Percentiles rank a stretch among this genome's conserved stretches.
These are phyloP conservation scores for Leptoclinus maculatus DNA, from an alignment of 2,797 vertebrate genomes.

Conservation along the genomic window DNA sequence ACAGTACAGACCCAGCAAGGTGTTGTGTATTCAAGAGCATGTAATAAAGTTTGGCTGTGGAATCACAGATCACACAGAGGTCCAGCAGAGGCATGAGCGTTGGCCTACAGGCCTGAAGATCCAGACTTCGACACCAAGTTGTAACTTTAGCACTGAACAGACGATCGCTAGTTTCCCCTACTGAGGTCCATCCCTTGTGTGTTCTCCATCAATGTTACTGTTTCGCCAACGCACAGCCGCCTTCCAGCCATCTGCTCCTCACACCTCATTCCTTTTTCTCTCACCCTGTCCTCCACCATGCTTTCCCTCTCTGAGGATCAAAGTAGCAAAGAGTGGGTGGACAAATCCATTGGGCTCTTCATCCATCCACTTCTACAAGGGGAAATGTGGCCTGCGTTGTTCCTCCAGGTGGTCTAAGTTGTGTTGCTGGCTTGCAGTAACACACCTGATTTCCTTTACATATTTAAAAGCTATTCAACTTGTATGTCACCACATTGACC, in stretches of 20 bases:
- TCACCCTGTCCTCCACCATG: conserved; percentile 82
- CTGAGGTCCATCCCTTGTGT: conserved; percentile 78
- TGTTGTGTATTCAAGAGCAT: conserved; percentile 26
- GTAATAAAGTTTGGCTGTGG: conserved; percentile 30
- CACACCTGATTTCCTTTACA: conserved; percentile 30
- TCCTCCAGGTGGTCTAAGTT: conserved; percentile 39
- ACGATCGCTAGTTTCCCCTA: conserved; percentile 71
- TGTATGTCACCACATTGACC: conserved; percentile 24
- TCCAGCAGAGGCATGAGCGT: conserved; percentile 32
- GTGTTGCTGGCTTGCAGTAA: conserved; percentile 6
- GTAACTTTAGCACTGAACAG: conserved; percentile 79
- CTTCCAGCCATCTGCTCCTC: conserved; percentile 84
- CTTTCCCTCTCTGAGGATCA: conserved; percentile 78
- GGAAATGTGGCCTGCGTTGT: conserved; percentile 26
- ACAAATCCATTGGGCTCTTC: conserved; percentile 62
- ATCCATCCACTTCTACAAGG: conserved; percentile 44
- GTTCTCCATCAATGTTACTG: conserved; percentile 81
- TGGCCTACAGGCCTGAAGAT: conserved; percentile 50
- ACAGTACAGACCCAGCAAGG: conserved; percentile 6
- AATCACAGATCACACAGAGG: conserved; percentile 32
- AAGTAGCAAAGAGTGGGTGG: conserved; percentile 77
- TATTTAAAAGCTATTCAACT: conserved; percentile 6
- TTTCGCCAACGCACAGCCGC: conserved; percentile 83
- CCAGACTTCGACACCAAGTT: conserved; percentile 70
- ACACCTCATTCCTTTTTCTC: conserved; percentile 83